Evolutionary conservation across 2,888 invertebrate species (phyloP).

Genomic region (Campoplex nolae): DNA sequence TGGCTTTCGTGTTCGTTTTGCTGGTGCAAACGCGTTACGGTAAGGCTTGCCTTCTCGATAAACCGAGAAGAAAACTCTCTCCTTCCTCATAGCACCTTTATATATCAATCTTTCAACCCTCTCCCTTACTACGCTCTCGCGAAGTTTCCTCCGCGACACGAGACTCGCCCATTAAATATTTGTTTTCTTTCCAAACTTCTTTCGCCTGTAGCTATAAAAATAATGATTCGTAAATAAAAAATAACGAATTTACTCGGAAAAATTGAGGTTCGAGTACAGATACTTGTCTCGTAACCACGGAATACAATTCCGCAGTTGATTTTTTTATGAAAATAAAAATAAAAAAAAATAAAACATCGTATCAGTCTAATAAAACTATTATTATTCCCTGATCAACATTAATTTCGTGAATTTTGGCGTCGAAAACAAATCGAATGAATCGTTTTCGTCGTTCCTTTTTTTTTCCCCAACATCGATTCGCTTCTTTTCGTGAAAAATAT

Average conservation of each 20-base stretch:
- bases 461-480: too few relatives aligned
- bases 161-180: conserved; percentile 43
- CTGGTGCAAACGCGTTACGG: conserved; percentile 48
- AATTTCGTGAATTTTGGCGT: too few relatives aligned
- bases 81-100: neutral
- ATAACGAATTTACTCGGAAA: neutral
- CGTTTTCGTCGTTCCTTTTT: too few relatives aligned
- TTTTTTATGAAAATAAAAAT: neutral
- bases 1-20: neutral
- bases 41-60: conserved; percentile 33
- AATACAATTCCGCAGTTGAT: neutral
- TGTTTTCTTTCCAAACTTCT: neutral
- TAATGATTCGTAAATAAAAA: neutral
- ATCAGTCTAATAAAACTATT: neutral
- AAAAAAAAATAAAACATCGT: neutral
- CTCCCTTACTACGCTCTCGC: neutral
- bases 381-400: neutral
- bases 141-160: conserved; percentile 36
- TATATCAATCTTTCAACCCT: neutral
- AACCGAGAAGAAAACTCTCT: conserved; percentile 40
- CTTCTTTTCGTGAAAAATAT: too few relatives aligned
- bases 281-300: neutral
- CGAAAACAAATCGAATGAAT: too few relatives aligned
- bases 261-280: neutral
- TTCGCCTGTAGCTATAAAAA: neutral